Conservation (phyloP, 2,113 vertebrate species). For the Hucho hucho region DNA sequence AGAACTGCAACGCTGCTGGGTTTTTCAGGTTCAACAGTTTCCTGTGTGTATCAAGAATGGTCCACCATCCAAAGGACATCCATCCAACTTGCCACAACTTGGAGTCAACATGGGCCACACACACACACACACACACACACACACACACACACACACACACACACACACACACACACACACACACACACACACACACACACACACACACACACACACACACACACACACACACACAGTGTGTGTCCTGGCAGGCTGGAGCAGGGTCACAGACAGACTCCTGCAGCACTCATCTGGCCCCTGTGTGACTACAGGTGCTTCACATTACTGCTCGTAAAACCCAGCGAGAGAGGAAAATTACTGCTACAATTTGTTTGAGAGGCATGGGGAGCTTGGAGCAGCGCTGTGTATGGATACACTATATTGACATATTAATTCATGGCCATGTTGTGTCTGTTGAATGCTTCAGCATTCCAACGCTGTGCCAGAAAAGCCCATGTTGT, state of each 20-base stretch:
- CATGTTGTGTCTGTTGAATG: conserved; percentile 70
- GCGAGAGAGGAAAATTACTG: conserved; percentile 70
- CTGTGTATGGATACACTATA: conserved; percentile 66
- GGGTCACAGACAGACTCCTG: conserved; percentile 55
- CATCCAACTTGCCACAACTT: too few species aligned
- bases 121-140: too few species aligned
- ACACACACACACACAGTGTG: too few species aligned
- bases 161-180: too few species aligned
- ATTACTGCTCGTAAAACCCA: conserved; percentile 74
- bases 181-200: too few species aligned
- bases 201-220: too few species aligned
- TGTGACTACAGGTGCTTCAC: conserved; percentile 75
- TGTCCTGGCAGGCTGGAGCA: conserved; percentile 7
- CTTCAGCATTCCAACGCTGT: conserved; percentile 65
- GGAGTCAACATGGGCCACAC: too few species aligned
- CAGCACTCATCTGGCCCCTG: conserved; percentile 56
- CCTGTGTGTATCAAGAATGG: too few species aligned
- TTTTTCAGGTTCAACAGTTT: too few species aligned
- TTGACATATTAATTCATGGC: conserved; percentile 66
- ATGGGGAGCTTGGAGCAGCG: neutral
- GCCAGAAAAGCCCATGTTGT: conserved; percentile 72
- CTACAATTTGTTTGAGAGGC: conserved; percentile 62
- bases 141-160: too few species aligned
- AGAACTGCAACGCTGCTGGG: too few species aligned
- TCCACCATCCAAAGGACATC: too few species aligned